phyloP scores from a whole-genome alignment of 1,140 invertebrate genomes.

The Meloidogyne floridensis region DNA sequence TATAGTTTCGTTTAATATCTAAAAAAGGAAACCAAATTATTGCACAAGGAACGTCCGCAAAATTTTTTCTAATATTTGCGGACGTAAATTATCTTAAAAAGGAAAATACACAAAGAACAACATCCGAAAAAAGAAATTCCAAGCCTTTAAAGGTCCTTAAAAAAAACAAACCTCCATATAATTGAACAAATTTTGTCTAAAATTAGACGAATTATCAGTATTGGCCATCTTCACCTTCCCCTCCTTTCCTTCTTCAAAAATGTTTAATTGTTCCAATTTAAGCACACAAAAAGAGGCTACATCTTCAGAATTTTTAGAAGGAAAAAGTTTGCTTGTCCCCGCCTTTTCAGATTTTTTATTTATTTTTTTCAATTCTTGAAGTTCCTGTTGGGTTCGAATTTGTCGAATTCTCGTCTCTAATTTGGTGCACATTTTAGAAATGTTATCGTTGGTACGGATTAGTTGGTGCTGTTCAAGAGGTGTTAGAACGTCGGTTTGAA shows the following conservation, averaged over 20 bases:
- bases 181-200: conserved; percentile 4
- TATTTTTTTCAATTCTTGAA: neutral
- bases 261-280: conserved; percentile 22
- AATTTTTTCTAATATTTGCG: too few species aligned
- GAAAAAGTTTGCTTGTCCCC: neutral
- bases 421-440: conserved; percentile 23
- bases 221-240: neutral
- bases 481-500: neutral
- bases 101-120: too few species aligned
- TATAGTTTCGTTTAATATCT: too few species aligned
- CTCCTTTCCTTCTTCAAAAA: neutral
- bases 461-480: conserved; percentile 23
- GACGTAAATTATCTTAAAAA: too few species aligned
- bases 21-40: too few species aligned
- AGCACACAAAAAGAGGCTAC: conserved; percentile 30
- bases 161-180: neutral
- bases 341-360: neutral
- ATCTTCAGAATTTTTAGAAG: neutral
- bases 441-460: conserved; percentile 26
- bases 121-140: neutral
- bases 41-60: too few species aligned
- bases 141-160: neutral
- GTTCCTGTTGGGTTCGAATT: conserved; percentile 10
- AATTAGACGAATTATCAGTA: neutral
- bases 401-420: neutral